Base-by-base conservation (phyloP, 2,113 vertebrate species). In the Sarotherodon lohbergeri region DNA sequence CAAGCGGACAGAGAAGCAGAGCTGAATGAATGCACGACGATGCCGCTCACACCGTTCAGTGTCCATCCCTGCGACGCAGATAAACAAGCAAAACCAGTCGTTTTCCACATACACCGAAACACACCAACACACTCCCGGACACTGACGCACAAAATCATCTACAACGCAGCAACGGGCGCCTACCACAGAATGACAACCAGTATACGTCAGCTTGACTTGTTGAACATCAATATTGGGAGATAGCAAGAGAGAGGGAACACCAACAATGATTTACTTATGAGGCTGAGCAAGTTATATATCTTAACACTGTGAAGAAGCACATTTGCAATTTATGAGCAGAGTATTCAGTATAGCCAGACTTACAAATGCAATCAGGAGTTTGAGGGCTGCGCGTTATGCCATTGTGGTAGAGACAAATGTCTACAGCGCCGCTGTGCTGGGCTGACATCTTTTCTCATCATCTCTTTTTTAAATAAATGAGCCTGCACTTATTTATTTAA, bases 301-400 rank as follows among this genome's bases (percentile, higher is more conserved):
- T 87, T 55, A 83, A 89, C 80, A 59, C 80, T 52, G 82, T 22
- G 24, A 86, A 88, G 90, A 50, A 68, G 29, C 84, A 81, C 71
- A 86, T 89, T 85, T 82, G 14, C 79, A 86, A 87, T 93, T 90
- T 87, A 92, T 86, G 90, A 93, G 81, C 78, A 11, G 86, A 55
- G 22, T 10, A 81, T 84, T 86, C 76, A 61, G 89, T 56, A 48
- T 4, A 43, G 76, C 56, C 82, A 86, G 81, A 79, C 73, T 81
- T 83, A 85, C 85, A 86, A 91, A 89, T 80, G 82, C 84, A 87
- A 79, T 43, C 61, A 89, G 56, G 57, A 85, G 82, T 39, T 19
- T 27, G 56, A 88, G 22, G 55, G 61, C 84, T 61, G 17, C 48
- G 3, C 4, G 9, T 85, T 3, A 80, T 16, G 24, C 39, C 46